Percentiles rank a stretch among this genome's conserved stretches.
Evolutionary conservation across 2,797 vertebrate genomes (phyloP).

Genomic region (Falco biarmicus): DNA sequence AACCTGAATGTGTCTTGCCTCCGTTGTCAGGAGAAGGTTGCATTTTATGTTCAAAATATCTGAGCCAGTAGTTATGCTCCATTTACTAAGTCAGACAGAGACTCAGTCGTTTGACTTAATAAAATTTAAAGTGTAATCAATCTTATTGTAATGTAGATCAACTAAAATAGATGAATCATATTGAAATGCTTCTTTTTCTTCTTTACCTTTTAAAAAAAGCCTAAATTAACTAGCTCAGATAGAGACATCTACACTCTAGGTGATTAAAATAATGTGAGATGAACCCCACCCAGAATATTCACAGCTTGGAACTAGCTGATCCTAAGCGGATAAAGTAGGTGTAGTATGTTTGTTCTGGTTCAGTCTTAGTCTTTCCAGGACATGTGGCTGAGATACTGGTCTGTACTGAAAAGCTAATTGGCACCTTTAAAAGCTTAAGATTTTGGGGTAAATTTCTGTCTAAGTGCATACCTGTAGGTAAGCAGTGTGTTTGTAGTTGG

Average conservation of each 20-base stretch:
- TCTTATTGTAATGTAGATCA: not conserved
- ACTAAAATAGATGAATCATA: not conserved
- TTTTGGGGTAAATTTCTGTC: not conserved
- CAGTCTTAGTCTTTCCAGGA: not conserved
- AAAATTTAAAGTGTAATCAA: not conserved
- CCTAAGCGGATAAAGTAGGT: not conserved
- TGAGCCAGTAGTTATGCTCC: not conserved
- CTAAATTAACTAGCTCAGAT: not conserved
- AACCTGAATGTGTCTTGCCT: not conserved
- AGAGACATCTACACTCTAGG: not conserved
- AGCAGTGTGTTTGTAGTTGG: not conserved
- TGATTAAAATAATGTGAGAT: not conserved
- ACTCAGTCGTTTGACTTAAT: not conserved
- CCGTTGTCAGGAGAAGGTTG: not conserved
- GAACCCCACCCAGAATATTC: not conserved
- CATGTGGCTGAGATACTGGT: not conserved
- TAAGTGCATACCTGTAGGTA: not conserved
- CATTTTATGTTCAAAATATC: not conserved
- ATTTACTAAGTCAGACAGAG: not conserved
- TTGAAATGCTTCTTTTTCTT: not conserved
- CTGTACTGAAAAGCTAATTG: not conserved
- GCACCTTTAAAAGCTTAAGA: not conserved
- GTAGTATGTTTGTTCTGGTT: not conserved
- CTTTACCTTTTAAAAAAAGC: not conserved
- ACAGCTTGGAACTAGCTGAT: not conserved